phyloP scores from a whole-genome alignment of 2,113 vertebrate species.

The Perca fluviatilis region DNA sequence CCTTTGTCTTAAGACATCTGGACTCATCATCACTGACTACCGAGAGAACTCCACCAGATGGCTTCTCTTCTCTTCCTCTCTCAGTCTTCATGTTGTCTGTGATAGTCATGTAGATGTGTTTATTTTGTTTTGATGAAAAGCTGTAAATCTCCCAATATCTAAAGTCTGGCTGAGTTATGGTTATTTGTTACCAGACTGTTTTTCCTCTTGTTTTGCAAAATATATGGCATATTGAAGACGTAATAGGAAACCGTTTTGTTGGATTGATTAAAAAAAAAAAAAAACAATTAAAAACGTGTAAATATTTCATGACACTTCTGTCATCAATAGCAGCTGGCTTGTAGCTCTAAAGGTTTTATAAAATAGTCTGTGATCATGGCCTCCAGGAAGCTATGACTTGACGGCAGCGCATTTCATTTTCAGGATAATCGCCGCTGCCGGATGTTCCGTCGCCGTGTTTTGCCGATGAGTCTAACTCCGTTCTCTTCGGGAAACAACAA shows the following conservation, averaged over 20 bases:
- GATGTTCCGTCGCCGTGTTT: no score
- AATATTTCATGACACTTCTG: not conserved
- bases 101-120: slow-evolving; percentile 1
- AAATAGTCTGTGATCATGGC: not conserved
- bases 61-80: not conserved
- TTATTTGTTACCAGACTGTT: not conserved
- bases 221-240: slow-evolving; percentile 18
- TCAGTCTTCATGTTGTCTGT: slow-evolving; percentile 1
- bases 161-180: slow-evolving; percentile 9
- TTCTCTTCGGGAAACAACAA: no score
- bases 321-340: slow-evolving; percentile 6
- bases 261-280: slow-evolving; percentile 8
- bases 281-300: not conserved
- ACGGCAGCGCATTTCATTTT: no score
- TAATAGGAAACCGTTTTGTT: slow-evolving; percentile 14
- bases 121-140: slow-evolving; percentile 21
- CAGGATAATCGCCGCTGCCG: no score
- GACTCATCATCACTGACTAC: not conserved
- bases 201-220: not conserved
- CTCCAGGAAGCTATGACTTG: not conserved
- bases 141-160: slow-evolving; percentile 7
- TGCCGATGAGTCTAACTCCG: no score
- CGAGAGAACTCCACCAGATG: not conserved
- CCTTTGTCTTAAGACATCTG: not conserved
- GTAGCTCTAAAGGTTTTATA: not conserved